Conservation (phyloP, 2,888 invertebrate species). For the Melanostoma mellinum region DNA sequence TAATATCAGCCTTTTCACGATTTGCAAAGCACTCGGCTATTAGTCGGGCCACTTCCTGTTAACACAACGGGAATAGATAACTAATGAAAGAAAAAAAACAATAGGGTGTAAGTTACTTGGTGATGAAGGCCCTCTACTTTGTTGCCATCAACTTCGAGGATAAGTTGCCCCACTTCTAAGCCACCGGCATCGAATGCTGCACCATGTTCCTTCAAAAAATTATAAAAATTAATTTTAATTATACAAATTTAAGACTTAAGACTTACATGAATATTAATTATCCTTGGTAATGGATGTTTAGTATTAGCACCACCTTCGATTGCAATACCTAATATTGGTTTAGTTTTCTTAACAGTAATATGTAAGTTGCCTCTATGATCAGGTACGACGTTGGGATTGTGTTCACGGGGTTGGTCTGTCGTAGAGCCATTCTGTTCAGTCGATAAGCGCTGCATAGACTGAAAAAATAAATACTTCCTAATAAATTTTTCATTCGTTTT, state of each 20-base stretch:
- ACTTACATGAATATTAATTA: slow-evolving; percentile 97
- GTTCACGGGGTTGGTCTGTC: slow-evolving; percentile 83
- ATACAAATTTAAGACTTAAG: neutral
- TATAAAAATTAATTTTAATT: neutral
- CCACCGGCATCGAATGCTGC: slow-evolving; percentile 96
- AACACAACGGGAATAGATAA: neutral
- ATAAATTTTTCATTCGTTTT: neutral
- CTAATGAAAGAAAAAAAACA: neutral
- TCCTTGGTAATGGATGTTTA: slow-evolving; percentile 95
- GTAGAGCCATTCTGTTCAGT: slow-evolving; percentile 84
- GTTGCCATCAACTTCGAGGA: slow-evolving; percentile 94
- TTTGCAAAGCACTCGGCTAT: slow-evolving; percentile 97
- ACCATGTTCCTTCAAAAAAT: slow-evolving; percentile 90
- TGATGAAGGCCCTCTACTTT: slow-evolving; percentile 91
- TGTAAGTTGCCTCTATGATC: slow-evolving; percentile 94
- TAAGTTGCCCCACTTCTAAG: slow-evolving; percentile 95
- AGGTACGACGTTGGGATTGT: slow-evolving; percentile 87
- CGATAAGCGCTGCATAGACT: slow-evolving; percentile 89
- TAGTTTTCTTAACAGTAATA: slow-evolving; percentile 95
- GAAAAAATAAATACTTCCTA: slow-evolving; percentile 75
- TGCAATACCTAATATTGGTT: slow-evolving; percentile 96
- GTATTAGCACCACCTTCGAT: slow-evolving; percentile 99
- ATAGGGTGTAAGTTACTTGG: slow-evolving; percentile 82
- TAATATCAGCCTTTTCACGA: slow-evolving; percentile 92
- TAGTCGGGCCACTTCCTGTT: slow-evolving; percentile 91